Percentiles rank a stretch among this genome's conserved stretches.
These are phyloP conservation scores for Malurus leucopterus DNA, from an alignment of 2,797 vertebrate species.

Conservation along the genomic window DNA sequence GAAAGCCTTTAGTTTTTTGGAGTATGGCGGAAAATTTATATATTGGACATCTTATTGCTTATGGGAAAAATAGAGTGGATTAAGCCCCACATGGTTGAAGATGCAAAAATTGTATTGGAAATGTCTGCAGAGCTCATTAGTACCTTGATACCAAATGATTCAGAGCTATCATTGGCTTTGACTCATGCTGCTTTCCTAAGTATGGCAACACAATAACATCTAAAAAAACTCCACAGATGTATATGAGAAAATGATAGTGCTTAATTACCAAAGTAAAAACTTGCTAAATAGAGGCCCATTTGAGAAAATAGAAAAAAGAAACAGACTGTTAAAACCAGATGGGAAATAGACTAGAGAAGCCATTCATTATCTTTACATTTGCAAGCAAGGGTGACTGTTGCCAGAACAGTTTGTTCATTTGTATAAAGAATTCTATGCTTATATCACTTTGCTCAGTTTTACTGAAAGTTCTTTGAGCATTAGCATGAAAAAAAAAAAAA, in stretches of 20 bases:
- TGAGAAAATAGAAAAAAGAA: slow-evolving; percentile 27
- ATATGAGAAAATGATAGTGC: slow-evolving; percentile 19
- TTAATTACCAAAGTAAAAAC: slow-evolving; percentile 57
- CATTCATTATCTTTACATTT: not conserved
- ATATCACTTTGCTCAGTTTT: not conserved
- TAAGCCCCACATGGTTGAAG: slow-evolving; percentile 69
- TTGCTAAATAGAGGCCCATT: slow-evolving; percentile 4
- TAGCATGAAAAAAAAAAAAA: not conserved
- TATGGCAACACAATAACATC: slow-evolving; percentile 30
- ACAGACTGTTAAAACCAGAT: slow-evolving; percentile 1
- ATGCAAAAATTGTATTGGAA: slow-evolving; percentile 50
- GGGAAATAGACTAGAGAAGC: not conserved
- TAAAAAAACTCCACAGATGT: slow-evolving; percentile 41
- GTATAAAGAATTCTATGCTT: not conserved
- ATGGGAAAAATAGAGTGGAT: slow-evolving; percentile 63
- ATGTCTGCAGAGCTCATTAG: slow-evolving; percentile 73
- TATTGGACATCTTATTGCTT: slow-evolving; percentile 50
- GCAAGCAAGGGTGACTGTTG: not conserved
- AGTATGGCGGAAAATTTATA: slow-evolving; percentile 3
- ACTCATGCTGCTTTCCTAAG: slow-evolving; percentile 66
- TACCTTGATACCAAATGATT: slow-evolving; percentile 69
- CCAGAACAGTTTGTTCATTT: slow-evolving; percentile 1
- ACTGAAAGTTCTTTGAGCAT: not conserved
- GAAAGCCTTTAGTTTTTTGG: not conserved
- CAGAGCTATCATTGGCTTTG: slow-evolving; percentile 66